phyloP scores from a whole-genome alignment of 1,140 invertebrate genomes.

The Sitobion miscanthi region DNA sequence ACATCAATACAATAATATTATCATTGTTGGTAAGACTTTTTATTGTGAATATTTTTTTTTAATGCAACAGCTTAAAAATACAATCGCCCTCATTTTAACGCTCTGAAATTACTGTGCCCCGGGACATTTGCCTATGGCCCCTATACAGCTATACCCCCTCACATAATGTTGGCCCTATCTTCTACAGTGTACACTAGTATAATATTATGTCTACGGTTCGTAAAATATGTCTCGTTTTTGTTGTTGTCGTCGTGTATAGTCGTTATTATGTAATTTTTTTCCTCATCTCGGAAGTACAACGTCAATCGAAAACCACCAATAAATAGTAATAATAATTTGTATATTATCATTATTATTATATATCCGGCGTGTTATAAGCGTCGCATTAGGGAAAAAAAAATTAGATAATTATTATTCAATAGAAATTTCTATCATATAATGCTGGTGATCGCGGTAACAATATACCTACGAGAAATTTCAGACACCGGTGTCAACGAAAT shows the following conservation, averaged over 20 bases:
- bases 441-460: neutral
- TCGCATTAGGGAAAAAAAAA: neutral
- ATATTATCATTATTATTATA: neutral
- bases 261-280: neutral
- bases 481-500: neutral
- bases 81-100: neutral
- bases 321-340: neutral
- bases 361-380: neutral
- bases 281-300: neutral
- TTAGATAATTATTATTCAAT: conserved; percentile 13
- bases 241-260: neutral
- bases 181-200: neutral
- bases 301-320: neutral
- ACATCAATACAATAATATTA: neutral
- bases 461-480: conserved; percentile 11
- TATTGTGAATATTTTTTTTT: neutral
- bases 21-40: neutral
- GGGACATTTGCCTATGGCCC: no score
- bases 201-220: neutral
- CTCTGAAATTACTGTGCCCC: neutral
- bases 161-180: neutral
- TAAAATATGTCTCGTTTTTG: neutral
- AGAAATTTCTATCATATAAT: conserved; percentile 25
- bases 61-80: neutral
- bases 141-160: neutral